phyloP scores from a whole-genome alignment of 2,888 invertebrate species.

The Eledone cirrhosa region DNA sequence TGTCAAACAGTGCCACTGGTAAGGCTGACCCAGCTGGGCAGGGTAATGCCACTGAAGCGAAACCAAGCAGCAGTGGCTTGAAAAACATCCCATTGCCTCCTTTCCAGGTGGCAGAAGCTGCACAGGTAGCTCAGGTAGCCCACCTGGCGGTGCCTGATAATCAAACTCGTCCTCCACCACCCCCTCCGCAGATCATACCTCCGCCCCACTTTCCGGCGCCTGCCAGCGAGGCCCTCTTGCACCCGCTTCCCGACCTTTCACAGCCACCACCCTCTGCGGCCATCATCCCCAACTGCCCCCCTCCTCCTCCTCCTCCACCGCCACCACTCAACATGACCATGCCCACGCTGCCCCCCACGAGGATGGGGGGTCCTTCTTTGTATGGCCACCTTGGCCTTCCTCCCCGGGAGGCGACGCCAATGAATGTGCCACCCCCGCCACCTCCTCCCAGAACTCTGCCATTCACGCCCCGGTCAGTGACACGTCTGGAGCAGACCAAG shows the following conservation, averaged over 20 bases:
- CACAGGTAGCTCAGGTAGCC: slow-evolving; percentile 19
- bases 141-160: not conserved
- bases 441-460: slow-evolving; percentile 20
- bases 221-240: slow-evolving; percentile 8
- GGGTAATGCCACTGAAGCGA: slow-evolving; percentile 35
- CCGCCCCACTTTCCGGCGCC: slow-evolving; percentile 28
- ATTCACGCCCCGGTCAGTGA: slow-evolving; percentile 24
- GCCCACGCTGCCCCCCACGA: slow-evolving; percentile 34
- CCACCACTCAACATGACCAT: slow-evolving; percentile 31
- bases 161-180: not conserved
- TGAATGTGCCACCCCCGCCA: slow-evolving; percentile 27
- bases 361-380: slow-evolving; percentile 33
- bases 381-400: slow-evolving; percentile 19
- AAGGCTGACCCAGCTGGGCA: not conserved
- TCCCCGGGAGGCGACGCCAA: not conserved
- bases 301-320: slow-evolving; percentile 36
- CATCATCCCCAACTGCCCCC: slow-evolving; percentile 14
- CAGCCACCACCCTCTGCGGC: slow-evolving; percentile 20
- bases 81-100: slow-evolving; percentile 42
- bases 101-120: slow-evolving; percentile 37
- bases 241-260: slow-evolving; percentile 17
- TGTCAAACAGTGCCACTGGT: not conserved
- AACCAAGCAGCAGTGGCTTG: slow-evolving; percentile 34
- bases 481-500: slow-evolving; percentile 29
- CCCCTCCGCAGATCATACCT: slow-evolving; percentile 10